phyloP scores from a whole-genome alignment of 2,797 vertebrate species.

The Emys orbicularis region DNA sequence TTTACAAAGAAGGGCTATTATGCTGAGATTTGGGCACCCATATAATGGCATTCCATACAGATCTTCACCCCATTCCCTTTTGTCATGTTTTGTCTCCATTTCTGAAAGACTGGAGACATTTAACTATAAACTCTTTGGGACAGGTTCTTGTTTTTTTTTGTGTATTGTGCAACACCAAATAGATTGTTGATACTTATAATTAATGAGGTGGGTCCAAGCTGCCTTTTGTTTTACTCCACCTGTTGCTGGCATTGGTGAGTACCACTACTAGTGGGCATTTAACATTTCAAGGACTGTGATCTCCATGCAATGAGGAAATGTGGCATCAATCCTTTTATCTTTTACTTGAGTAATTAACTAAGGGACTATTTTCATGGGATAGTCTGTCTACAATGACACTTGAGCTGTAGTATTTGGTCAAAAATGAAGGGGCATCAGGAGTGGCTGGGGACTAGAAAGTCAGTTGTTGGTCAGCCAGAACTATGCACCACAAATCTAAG shows the following conservation, averaged over 20 bases:
- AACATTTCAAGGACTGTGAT: background rate
- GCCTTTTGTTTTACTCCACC: background rate
- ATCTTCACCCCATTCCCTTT: background rate
- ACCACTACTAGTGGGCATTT: background rate
- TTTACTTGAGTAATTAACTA: background rate
- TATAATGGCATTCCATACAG: background rate
- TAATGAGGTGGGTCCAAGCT: background rate
- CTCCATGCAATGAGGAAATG: background rate
- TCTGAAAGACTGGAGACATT: background rate
- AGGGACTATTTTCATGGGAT: background rate
- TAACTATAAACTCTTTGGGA: background rate
- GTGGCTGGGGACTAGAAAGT: background rate
- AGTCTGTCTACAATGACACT: background rate
- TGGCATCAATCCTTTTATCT: background rate
- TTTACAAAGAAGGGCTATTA: no score
- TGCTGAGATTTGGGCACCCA: background rate
- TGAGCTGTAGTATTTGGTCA: background rate
- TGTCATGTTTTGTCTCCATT: background rate
- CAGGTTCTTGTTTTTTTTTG: background rate
- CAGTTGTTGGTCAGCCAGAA: background rate
- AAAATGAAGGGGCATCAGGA: background rate
- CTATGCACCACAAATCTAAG: background rate
- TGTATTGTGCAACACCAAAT: background rate
- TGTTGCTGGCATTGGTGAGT: background rate
- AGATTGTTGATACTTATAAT: background rate